A percentile compares a stretch with the other conserved stretches of the same genome.
phyloP scores from a whole-genome alignment of 1,140 invertebrate species.

The Oscheius sp. region DNA sequence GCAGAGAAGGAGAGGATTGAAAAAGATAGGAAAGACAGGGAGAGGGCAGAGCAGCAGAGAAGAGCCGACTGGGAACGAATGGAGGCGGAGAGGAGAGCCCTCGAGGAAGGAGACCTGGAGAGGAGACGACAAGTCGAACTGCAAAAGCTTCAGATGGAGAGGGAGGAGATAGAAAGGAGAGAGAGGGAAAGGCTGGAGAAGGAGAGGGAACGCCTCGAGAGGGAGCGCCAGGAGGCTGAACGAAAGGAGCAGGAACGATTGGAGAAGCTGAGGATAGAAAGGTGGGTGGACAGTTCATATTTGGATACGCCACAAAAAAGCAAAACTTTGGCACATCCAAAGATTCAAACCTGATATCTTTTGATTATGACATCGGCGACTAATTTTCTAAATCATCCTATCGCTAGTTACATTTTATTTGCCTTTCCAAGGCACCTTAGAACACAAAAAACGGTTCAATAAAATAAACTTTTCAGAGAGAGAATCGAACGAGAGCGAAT shows the following conservation, averaged over 20 bases:
- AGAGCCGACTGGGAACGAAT: conserved; percentile 55
- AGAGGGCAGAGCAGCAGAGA: conserved; percentile 40
- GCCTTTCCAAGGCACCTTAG: no score
- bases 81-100: conserved; percentile 45
- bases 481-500: conserved; percentile 50
- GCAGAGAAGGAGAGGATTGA: conserved; percentile 38
- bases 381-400: no score
- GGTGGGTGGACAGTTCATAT: no score
- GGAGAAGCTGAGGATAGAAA: conserved; percentile 31
- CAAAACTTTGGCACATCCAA: no score
- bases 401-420: no score
- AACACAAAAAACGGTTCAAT: no score
- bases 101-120: conserved; percentile 53
- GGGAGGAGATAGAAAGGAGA: neutral
- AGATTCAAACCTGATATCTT: no score
- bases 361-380: no score
- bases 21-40: conserved; percentile 29
- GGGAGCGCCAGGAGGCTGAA: conserved; percentile 45
- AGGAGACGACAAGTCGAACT: conserved; percentile 49
- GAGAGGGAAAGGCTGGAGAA: conserved; percentile 7
- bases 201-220: conserved; percentile 38
- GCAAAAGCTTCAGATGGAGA: conserved; percentile 46
- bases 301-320: no score
- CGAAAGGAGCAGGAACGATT: conserved; percentile 37
- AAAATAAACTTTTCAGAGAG: conserved; percentile 3